These are phyloP conservation scores for Lamproptera curius DNA, from an alignment of 2,888 invertebrate species.

Conservation along the genomic window DNA sequence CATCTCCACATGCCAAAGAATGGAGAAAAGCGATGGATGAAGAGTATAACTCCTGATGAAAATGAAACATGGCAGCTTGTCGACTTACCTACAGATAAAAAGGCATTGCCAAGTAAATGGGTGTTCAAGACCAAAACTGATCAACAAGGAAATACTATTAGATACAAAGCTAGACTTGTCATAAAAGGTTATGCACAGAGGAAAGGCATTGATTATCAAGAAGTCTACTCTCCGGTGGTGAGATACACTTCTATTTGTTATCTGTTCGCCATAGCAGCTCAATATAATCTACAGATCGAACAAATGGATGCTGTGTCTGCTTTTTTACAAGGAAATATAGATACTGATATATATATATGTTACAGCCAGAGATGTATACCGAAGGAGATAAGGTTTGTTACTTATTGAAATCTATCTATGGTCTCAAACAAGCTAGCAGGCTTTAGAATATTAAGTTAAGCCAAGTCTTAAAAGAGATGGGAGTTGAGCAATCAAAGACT, in stretches of 20 bases:
- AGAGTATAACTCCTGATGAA: slow-evolving; percentile 12
- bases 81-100: slow-evolving; percentile 23
- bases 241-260: slow-evolving; percentile 21
- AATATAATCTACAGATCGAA: slow-evolving; percentile 23
- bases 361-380: slow-evolving; percentile 13
- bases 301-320: slow-evolving; percentile 28
- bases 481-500: slow-evolving; percentile 18
- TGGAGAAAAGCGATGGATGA: slow-evolving; percentile 25
- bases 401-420: slow-evolving; percentile 15
- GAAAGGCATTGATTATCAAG: slow-evolving; percentile 20
- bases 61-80: slow-evolving; percentile 15
- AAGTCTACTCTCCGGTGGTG: slow-evolving; percentile 20
- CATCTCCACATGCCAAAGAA: slow-evolving; percentile 12
- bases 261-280: slow-evolving; percentile 21
- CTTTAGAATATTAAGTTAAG: slow-evolving; percentile 24
- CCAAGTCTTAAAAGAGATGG: slow-evolving; percentile 18
- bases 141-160: slow-evolving; percentile 18
- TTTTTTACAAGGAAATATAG: slow-evolving; percentile 24
- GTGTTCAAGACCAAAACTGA: slow-evolving; percentile 28
- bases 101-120: slow-evolving; percentile 26
- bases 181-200: slow-evolving; percentile 24
- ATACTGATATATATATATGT: slow-evolving; percentile 22
- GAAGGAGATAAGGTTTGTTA: slow-evolving; percentile 13
- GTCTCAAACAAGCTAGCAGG: slow-evolving; percentile 22
- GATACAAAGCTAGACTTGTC: slow-evolving; percentile 26